Evolutionary conservation across 2,113 vertebrate genomes (phyloP).

Genomic region (Epinephelus lanceolatus): DNA sequence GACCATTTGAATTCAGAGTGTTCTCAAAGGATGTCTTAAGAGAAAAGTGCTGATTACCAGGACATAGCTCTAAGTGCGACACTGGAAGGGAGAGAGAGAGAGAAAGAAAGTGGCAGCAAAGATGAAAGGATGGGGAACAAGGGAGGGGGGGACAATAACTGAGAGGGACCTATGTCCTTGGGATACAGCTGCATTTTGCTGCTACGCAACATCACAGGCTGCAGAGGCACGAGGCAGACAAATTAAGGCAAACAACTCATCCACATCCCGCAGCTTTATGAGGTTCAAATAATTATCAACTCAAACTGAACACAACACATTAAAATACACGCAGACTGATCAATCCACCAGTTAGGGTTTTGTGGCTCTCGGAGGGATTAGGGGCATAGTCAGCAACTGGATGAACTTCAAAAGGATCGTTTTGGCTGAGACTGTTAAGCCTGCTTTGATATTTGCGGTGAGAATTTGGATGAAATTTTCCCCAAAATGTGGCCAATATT

Average conservation of each 20-base stretch:
- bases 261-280: conserved; percentile 18
- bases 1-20: conserved; percentile 59
- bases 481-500: background rate
- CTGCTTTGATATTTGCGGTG: conserved; percentile 43
- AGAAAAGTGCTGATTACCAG: conserved; percentile 63
- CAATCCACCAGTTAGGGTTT: conserved; percentile 49
- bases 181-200: conserved; percentile 42
- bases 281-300: conserved; percentile 54
- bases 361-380: conserved; percentile 44
- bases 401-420: conserved; percentile 62
- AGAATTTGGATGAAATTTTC: conserved; percentile 42
- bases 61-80: conserved; percentile 9
- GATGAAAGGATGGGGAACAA: conserved; percentile 46
- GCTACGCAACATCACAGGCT: conserved; percentile 38
- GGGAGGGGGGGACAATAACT: conserved; percentile 6
- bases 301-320: conserved; percentile 32
- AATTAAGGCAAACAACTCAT: conserved; percentile 41
- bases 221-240: conserved; percentile 1
- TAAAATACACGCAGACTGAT: conserved; percentile 50
- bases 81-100: conserved; percentile 30
- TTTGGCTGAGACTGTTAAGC: conserved; percentile 49
- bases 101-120: conserved; percentile 37
- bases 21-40: conserved; percentile 53
- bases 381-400: conserved; percentile 55
- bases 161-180: conserved; percentile 44